These are phyloP conservation scores for Oscheius sp. DNA, from an alignment of 2,888 invertebrate genomes.

Conservation along the genomic window DNA sequence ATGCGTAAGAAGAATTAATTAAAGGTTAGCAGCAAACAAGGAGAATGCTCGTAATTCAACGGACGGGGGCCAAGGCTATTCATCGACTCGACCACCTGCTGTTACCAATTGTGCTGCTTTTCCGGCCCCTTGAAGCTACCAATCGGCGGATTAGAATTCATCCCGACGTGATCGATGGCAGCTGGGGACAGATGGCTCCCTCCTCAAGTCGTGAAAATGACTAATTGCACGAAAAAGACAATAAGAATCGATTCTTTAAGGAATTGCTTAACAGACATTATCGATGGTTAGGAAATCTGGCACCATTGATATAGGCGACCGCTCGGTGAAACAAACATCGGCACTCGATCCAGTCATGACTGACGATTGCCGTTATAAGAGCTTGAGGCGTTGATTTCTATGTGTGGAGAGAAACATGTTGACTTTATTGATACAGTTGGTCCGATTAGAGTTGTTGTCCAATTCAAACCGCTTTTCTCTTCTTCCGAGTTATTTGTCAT, in stretches of 20 bases:
- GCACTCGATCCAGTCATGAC: too few species aligned
- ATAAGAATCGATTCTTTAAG: too few species aligned
- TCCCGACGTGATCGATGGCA: background rate
- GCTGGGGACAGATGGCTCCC: conserved; percentile 1
- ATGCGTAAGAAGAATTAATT: background rate
- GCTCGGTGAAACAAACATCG: background rate
- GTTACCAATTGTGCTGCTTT: conserved; percentile 6
- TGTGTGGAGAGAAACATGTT: background rate
- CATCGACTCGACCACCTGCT: conserved; percentile 17
- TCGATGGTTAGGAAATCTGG: background rate
- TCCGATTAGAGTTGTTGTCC: background rate
- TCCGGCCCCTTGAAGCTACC: background rate
- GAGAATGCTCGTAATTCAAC: too few species aligned
- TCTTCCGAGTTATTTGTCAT: background rate
- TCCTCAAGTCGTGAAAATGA: background rate
- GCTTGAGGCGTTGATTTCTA: conserved; percentile 9
- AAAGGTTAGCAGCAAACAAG: too few species aligned
- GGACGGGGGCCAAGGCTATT: conserved; percentile 1
- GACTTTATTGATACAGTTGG: background rate
- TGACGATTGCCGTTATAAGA: conserved; percentile 4
- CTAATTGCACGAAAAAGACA: background rate
- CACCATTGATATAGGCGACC: background rate
- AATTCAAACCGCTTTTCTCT: conserved; percentile 6
- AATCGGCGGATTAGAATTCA: background rate
- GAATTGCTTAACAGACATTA: background rate